Conservation (phyloP, 2,888 invertebrate species). For the Sturmia bella region DNA sequence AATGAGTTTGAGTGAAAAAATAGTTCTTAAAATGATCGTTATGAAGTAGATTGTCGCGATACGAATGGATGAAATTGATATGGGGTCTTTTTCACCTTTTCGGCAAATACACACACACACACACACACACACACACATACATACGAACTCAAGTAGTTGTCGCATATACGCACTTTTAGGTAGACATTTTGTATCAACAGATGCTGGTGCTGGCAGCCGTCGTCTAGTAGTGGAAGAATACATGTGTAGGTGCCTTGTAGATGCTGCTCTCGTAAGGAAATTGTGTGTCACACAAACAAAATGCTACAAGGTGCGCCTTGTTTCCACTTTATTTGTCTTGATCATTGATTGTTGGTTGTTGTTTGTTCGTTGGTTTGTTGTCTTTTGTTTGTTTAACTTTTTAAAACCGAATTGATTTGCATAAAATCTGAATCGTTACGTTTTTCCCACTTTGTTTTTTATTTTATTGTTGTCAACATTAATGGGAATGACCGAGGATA, state of each 20-base stretch:
- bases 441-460: conserved; percentile 37
- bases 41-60: conserved; percentile 15
- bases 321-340: conserved; percentile 60
- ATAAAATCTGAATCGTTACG: conserved; percentile 68
- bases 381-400: conserved; percentile 61
- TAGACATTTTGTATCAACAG: conserved; percentile 1
- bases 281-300: conserved; percentile 63
- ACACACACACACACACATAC: too few relatives aligned
- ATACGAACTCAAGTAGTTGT: too few relatives aligned
- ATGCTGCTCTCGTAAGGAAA: neutral
- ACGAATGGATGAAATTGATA: conserved; percentile 62
- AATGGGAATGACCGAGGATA: conserved; percentile 23
- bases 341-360: conserved; percentile 18
- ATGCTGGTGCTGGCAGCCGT: conserved; percentile 28
- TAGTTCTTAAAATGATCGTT: conserved; percentile 8
- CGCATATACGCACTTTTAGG: neutral
- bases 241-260: conserved; percentile 58
- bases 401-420: conserved; percentile 70
- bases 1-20: too few relatives aligned
- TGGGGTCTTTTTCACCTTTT: conserved; percentile 27
- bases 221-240: neutral
- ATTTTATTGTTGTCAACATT: conserved; percentile 62
- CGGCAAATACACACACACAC: conserved; percentile 15
- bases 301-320: conserved; percentile 67
- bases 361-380: conserved; percentile 25